Conservation (phyloP, 2,113 vertebrate genomes). For the Macroglossus sobrinus region DNA sequence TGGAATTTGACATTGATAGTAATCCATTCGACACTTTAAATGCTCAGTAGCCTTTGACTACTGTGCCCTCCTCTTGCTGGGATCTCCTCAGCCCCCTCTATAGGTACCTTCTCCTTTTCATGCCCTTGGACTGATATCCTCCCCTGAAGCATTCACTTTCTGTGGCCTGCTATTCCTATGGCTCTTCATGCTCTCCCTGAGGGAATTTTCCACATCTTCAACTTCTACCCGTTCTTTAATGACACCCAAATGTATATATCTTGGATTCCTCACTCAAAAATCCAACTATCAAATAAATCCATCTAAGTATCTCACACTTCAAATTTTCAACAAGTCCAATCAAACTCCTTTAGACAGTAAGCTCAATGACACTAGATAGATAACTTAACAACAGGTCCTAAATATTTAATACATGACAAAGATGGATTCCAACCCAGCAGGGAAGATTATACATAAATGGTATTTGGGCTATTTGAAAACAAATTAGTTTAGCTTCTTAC, state of each 20-base stretch:
- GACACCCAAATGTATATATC: not conserved
- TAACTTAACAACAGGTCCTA: not conserved
- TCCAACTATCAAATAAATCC: not conserved
- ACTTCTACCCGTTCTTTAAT: not conserved
- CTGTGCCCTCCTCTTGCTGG: not conserved
- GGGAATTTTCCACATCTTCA: not conserved
- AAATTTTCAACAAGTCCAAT: conserved; percentile 38
- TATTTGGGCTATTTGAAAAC: conserved; percentile 40
- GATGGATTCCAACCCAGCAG: not conserved
- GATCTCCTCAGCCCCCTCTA: not conserved
- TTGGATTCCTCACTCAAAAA: conserved; percentile 35
- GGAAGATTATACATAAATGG: not conserved
- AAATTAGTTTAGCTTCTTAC: conserved; percentile 31
- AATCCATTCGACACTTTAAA: not conserved
- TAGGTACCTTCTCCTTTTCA: not conserved
- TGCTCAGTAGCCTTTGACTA: not conserved
- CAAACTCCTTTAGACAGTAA: conserved; percentile 20
- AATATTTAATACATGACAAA: not conserved
- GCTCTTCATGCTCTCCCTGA: not conserved
- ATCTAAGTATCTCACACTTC: not conserved
- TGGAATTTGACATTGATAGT: not conserved
- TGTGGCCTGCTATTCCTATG: not conserved
- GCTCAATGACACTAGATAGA: not conserved
- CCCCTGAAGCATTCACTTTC: not conserved
- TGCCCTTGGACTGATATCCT: not conserved